Conservation (phyloP, 2,888 invertebrate genomes). For the Eurytoma adleriae region DNA sequence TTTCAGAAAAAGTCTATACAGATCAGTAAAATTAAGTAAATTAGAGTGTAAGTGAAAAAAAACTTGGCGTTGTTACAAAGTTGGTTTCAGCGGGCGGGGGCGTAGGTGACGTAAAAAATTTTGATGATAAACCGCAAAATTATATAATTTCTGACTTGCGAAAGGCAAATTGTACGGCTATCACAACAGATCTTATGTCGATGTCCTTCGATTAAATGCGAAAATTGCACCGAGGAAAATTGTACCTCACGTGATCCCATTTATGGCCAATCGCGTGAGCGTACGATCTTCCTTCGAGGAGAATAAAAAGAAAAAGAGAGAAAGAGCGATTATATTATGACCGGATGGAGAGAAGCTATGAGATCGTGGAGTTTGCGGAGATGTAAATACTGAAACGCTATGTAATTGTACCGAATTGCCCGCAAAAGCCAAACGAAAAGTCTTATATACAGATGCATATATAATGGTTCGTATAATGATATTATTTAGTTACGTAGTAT, state of each 20-base stretch:
- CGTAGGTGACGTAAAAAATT: conserved; percentile 59
- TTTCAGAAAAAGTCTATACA: conserved; percentile 60
- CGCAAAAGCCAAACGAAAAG: conserved; percentile 67
- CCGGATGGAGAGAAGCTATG: conserved; percentile 45
- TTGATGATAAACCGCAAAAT: conserved; percentile 49
- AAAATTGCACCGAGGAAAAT: conserved; percentile 27
- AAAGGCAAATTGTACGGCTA: conserved; percentile 34
- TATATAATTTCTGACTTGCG: conserved; percentile 36
- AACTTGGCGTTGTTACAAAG: conserved; percentile 61
- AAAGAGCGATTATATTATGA: conserved; percentile 49
- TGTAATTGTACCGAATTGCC: conserved; percentile 63
- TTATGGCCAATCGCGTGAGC: conserved; percentile 25
- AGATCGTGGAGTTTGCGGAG: conserved; percentile 64
- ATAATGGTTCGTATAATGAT: conserved; percentile 58
- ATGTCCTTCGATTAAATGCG: conserved; percentile 41
- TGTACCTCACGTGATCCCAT: conserved; percentile 26
- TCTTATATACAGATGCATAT: conserved; percentile 57
- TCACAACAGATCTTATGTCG: conserved; percentile 43
- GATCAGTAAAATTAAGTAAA: conserved; percentile 63
- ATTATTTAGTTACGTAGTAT: conserved; percentile 72
- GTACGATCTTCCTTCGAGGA: conserved; percentile 45
- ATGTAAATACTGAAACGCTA: conserved; percentile 71
- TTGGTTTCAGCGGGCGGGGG: conserved; percentile 69
- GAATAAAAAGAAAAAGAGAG: conserved; percentile 31
- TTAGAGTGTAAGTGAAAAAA: conserved; percentile 64